Percentiles rank a stretch among this genome's conserved stretches.
Conservation (phyloP, 1,140 invertebrate species). For the Drosophila setifemur region DNA sequence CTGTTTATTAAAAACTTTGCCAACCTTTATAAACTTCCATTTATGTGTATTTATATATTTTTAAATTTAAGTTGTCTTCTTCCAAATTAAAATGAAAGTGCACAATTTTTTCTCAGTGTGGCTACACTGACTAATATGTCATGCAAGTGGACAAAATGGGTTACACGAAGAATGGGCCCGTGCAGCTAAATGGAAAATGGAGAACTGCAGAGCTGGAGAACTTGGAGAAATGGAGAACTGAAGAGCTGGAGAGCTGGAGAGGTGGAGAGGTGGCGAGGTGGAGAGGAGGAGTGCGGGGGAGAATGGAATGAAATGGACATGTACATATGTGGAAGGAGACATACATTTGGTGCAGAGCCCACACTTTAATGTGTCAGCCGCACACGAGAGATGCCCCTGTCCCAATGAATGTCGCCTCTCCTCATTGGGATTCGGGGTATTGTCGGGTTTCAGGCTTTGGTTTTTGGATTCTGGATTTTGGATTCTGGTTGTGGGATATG, state of each 20-base stretch:
- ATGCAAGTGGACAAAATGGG: conserved; percentile 5
- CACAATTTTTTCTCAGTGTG: not conserved
- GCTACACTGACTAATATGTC: not conserved
- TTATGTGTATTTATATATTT: no score
- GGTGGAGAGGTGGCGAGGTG: no score
- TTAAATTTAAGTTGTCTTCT: no score
- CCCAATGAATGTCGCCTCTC: not conserved
- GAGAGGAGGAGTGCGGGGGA: no score
- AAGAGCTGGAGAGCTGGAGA: no score
- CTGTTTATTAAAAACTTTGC: no score
- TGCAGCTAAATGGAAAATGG: no score
- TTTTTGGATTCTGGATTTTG: not conserved
- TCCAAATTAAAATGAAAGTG: no score
- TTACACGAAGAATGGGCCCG: not conserved
- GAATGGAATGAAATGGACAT: not conserved
- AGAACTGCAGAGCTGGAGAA: no score
- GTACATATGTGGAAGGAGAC: no score
- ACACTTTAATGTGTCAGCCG: conserved; percentile 51
- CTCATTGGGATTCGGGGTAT: not conserved
- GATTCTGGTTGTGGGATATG: not conserved
- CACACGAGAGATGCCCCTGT: conserved; percentile 8
- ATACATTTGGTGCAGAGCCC: not conserved
- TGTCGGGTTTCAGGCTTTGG: not conserved
- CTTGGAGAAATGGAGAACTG: no score
- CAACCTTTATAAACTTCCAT: no score